phyloP scores from a whole-genome alignment of 2,797 vertebrate genomes.

The Argyrosomus regius region DNA sequence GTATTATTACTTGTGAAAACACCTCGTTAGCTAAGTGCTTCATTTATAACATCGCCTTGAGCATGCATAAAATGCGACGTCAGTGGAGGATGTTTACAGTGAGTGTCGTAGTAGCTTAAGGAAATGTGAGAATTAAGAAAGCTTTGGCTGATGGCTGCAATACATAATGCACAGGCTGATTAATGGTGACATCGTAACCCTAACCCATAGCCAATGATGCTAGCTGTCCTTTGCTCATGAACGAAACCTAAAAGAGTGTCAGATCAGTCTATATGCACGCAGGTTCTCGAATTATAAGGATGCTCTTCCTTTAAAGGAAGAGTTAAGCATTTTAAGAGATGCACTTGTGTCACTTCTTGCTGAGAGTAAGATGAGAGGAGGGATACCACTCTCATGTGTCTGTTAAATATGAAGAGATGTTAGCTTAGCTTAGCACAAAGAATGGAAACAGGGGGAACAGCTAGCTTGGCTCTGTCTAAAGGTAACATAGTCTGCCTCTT shows the following conservation, averaged over 20 bases:
- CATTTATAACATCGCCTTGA: slow-evolving; percentile 35
- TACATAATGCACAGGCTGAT: slow-evolving; percentile 36
- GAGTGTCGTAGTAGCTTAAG: slow-evolving; percentile 56
- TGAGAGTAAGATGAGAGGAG: background rate
- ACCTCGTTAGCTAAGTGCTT: slow-evolving; percentile 37
- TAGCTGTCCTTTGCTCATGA: background rate
- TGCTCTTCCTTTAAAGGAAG: slow-evolving; percentile 13
- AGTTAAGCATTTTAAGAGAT: slow-evolving; percentile 30
- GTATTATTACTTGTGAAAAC: slow-evolving; percentile 43
- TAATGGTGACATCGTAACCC: slow-evolving; percentile 25
- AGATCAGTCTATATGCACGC: slow-evolving; percentile 16
- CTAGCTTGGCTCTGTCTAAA: background rate
- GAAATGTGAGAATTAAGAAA: slow-evolving; percentile 50
- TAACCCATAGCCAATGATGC: slow-evolving; percentile 18
- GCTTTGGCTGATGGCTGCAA: slow-evolving; percentile 49
- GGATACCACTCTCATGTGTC: background rate
- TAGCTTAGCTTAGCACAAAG: slow-evolving; percentile 17
- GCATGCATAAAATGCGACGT: slow-evolving; percentile 61
- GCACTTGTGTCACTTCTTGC: background rate
- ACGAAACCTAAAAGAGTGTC: slow-evolving; percentile 18
- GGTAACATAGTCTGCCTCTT: background rate
- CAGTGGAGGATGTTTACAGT: slow-evolving; percentile 62
- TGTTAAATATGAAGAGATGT: background rate
- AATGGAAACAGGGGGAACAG: background rate
- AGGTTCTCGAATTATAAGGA: slow-evolving; percentile 3